Evolutionary conservation across 1,140 invertebrate species (phyloP).

Genomic region (Musca domestica): DNA sequence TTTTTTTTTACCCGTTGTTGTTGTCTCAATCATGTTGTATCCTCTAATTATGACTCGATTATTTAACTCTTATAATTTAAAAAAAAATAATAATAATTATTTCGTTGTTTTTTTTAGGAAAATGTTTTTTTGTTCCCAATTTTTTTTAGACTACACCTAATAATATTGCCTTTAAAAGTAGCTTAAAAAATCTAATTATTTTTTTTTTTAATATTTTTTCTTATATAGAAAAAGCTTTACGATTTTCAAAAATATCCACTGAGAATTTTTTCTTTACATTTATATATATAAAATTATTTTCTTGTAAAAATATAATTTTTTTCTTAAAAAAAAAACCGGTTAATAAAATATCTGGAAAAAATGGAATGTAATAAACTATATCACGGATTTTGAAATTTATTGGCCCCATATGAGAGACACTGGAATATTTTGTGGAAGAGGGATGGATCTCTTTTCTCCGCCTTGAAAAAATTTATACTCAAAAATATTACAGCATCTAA

Average conservation of each 20-base stretch:
- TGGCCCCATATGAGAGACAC: too few relatives aligned
- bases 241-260: slow-evolving; percentile 20
- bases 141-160: background rate
- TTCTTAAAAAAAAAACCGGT: background rate
- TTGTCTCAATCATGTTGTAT: background rate
- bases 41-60: too few relatives aligned
- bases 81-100: background rate
- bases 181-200: background rate
- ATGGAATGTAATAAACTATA: slow-evolving; percentile 1
- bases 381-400: background rate
- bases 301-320: too few relatives aligned
- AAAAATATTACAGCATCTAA: too few relatives aligned
- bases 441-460: too few relatives aligned
- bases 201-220: background rate
- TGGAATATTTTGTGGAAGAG: too few relatives aligned
- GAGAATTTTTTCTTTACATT: slow-evolving; percentile 11
- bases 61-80: too few relatives aligned
- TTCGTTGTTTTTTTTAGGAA: slow-evolving; percentile 4
- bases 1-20: background rate
- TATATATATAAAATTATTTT: background rate
- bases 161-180: slow-evolving; percentile 17
- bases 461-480: too few relatives aligned
- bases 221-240: slow-evolving; percentile 14
- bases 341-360: background rate
- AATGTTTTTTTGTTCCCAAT: background rate